Evolutionary conservation across 2,888 invertebrate species (phyloP), one percentile per base, ranked within the genome.

Genomic region (Hydropsyche betteni): DNA sequence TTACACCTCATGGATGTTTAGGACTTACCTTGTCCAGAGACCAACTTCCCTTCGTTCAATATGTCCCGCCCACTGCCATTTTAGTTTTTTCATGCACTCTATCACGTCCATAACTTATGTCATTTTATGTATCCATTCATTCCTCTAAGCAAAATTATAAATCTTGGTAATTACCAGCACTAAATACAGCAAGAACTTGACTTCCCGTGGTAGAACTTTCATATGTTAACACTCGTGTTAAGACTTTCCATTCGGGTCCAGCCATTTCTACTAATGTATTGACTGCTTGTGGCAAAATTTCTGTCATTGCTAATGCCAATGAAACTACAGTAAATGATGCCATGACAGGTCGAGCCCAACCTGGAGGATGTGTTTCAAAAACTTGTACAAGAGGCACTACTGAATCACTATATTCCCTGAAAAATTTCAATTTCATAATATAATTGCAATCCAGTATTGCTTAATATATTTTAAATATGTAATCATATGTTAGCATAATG

Each of bases 111-210:
- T n/a, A n/a, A n/a, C n/a, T n/a, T n/a, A n/a, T n/a, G n/a, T n/a
- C n/a, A n/a, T n/a, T n/a, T n/a, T n/a, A n/a, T n/a, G n/a, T n/a
- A n/a, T n/a, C n/a, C n/a, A n/a, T n/a, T n/a, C n/a, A n/a, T n/a
- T n/a, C n/a, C n/a, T n/a, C n/a, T n/a, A n/a, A n/a, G n/a, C n/a
- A n/a, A n/a, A n/a, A n/a, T n/a, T n/a, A 36, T 24, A 34, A 12
- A 12, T 61, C 4, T 34, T 75, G 1, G 14, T 8, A 81, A 82
- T 78, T 80, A 89, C 90, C 90, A 81, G 89, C 90, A 74, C 89
- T 89, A 81, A 90, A 90, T 51, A 90, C 89, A n/a, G 90, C 90
- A 36, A 90, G 81, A 2, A 90, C 89, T 2, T 90, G 90, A 78
- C 90, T 90, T 44, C 90, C 90, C 64, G 90, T 90, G 8, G 89